phyloP scores from a whole-genome alignment of 2,113 vertebrate species.

The Bubo blakistoni region DNA sequence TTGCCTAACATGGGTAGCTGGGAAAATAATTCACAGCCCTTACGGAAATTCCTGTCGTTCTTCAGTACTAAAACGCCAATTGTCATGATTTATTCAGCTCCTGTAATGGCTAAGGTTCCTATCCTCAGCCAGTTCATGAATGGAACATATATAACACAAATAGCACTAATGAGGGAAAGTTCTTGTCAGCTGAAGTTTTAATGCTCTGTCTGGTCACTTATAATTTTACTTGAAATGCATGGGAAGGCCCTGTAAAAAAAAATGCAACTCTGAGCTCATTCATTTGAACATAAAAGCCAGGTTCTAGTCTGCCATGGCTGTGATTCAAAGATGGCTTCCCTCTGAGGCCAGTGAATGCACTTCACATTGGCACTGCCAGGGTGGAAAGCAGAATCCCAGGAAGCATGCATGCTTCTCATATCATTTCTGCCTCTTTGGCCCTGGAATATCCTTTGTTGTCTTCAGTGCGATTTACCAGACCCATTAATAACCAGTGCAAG shows the following conservation, averaged over 20 bases:
- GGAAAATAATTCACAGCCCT: not conserved
- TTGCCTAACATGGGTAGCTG: not conserved
- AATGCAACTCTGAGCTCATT: accelerated
- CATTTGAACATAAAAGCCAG: not conserved
- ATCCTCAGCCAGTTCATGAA: not conserved
- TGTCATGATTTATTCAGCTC: not conserved
- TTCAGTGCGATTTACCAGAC: accelerated
- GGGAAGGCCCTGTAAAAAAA: not conserved
- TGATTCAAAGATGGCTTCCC: not conserved
- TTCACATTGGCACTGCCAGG: accelerated
- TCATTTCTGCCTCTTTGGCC: not conserved
- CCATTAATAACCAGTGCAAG: too few species aligned
- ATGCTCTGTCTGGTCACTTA: not conserved
- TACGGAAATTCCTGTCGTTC: not conserved
- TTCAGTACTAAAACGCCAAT: not conserved
- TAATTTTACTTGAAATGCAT: not conserved
- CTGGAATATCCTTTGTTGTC: not conserved
- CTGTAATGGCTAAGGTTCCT: accelerated
- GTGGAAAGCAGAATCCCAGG: not conserved
- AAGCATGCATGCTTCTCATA: accelerated
- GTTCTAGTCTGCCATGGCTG: not conserved
- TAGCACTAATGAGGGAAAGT: not conserved
- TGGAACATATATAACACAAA: not conserved
- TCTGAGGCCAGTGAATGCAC: accelerated
- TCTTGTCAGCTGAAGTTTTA: not conserved